A percentile compares a stretch with the other conserved stretches of the same genome.
Evolutionary conservation across 2,113 vertebrate genomes (phyloP).

Genomic region (Sinocyclocheilus maitianheensis): DNA sequence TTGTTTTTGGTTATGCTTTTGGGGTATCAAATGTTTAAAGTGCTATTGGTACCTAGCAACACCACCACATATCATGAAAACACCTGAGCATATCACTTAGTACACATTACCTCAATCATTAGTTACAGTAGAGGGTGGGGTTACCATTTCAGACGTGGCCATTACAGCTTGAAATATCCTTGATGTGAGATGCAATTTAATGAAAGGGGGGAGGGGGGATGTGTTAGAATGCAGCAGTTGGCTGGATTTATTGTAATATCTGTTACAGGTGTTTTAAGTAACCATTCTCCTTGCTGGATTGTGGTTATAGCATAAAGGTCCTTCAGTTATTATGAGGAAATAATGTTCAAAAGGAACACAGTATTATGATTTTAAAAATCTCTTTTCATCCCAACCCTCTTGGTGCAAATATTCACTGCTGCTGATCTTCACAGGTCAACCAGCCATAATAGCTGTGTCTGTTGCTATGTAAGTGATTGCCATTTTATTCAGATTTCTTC

Average conservation of each 20-base stretch:
- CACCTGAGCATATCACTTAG: conserved; percentile 12
- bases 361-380: not conserved
- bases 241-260: not conserved
- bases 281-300: not conserved
- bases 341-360: conserved; percentile 4
- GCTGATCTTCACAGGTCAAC: too few relatives aligned
- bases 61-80: conserved; percentile 50
- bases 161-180: not conserved
- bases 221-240: too few relatives aligned
- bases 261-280: conserved; percentile 16
- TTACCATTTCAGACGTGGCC: conserved; percentile 5
- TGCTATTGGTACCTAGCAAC: conserved; percentile 20
- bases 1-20: not conserved
- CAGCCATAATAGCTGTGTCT: too few relatives aligned
- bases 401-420: not conserved
- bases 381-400: too few relatives aligned
- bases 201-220: too few relatives aligned
- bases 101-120: conserved; percentile 46
- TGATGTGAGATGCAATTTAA: not conserved
- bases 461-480: not conserved
- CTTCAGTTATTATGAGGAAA: conserved; percentile 18
- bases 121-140: conserved; percentile 10
- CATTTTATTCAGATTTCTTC: not conserved
- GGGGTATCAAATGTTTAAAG: too few relatives aligned
- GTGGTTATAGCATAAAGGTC: conserved; percentile 4